Evolutionary conservation across 2,888 invertebrate genomes (phyloP).

Genomic region (Pachymerium ferrugineum): DNA sequence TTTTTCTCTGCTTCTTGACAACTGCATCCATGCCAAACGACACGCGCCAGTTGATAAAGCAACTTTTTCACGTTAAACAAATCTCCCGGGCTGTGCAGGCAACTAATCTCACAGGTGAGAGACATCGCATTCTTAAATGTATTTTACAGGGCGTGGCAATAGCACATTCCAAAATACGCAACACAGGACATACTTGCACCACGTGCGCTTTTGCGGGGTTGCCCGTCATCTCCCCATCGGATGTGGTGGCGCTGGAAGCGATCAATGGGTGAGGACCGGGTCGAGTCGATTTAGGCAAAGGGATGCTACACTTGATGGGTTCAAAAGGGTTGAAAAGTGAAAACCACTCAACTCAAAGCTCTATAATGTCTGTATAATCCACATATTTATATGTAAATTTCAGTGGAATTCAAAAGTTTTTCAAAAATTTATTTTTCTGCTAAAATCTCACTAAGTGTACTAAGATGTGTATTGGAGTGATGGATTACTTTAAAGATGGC

Average conservation of each 20-base stretch:
- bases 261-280: not conserved
- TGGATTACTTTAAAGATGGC: no score
- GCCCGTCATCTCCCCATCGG: not conserved
- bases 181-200: not conserved
- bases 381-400: no score
- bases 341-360: no score
- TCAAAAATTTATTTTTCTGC: no score
- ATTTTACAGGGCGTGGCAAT: not conserved
- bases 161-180: not conserved
- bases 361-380: no score
- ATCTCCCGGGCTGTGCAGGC: not conserved
- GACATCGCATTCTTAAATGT: not conserved
- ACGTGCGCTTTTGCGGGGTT: not conserved
- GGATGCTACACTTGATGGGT: no score
- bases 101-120: not conserved
- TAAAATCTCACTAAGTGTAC: no score
- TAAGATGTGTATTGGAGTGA: no score
- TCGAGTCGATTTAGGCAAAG: not conserved
- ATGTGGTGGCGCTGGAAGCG: slow-evolving; percentile 1
- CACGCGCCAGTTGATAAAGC: not conserved
- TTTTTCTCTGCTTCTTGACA: slow-evolving; percentile 33
- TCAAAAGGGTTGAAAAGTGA: no score
- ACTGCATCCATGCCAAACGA: slow-evolving; percentile 32
- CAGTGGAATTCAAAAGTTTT: no score
- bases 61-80: not conserved